Evolutionary conservation across 2,113 vertebrate species (phyloP).

Genomic region (Corapipo altera): DNA sequence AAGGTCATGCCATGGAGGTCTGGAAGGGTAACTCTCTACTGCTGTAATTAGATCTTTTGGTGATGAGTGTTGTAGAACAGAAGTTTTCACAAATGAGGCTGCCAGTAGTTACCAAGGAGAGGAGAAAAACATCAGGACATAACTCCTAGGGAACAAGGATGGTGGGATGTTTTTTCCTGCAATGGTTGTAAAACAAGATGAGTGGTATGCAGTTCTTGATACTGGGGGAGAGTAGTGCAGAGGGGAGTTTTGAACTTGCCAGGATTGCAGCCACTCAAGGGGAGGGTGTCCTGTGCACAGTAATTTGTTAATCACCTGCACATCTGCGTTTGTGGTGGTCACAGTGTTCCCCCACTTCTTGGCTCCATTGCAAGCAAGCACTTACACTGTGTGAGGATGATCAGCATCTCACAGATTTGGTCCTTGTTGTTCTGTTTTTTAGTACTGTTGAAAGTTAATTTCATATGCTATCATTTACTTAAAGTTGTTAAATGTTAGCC

Average conservation of each 20-base stretch:
- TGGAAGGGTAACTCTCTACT: not conserved
- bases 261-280: not conserved
- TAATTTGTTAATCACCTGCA: not conserved
- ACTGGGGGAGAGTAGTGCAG: not conserved
- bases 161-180: not conserved
- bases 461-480: constrained; percentile 39
- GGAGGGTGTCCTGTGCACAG: not conserved
- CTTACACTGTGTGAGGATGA: not conserved
- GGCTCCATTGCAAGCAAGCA: fast-evolving
- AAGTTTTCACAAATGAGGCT: constrained; percentile 32
- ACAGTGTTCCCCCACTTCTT: not conserved
- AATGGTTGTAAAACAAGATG: not conserved
- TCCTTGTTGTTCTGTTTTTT: not conserved
- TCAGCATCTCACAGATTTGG: not conserved
- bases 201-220: not conserved
- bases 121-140: not conserved
- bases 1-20: not conserved
- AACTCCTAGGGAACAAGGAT: not conserved
- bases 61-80: not conserved
- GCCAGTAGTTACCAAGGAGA: not conserved
- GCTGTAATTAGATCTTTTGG: constrained; percentile 15
- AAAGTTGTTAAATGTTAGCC: constrained; percentile 31
- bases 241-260: not conserved
- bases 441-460: constrained; percentile 30
- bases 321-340: not conserved